Percentiles rank a stretch among this genome's conserved stretches.
Evolutionary conservation across 2,888 invertebrate species (phyloP).

Genomic region (Ectobius pallidus): DNA sequence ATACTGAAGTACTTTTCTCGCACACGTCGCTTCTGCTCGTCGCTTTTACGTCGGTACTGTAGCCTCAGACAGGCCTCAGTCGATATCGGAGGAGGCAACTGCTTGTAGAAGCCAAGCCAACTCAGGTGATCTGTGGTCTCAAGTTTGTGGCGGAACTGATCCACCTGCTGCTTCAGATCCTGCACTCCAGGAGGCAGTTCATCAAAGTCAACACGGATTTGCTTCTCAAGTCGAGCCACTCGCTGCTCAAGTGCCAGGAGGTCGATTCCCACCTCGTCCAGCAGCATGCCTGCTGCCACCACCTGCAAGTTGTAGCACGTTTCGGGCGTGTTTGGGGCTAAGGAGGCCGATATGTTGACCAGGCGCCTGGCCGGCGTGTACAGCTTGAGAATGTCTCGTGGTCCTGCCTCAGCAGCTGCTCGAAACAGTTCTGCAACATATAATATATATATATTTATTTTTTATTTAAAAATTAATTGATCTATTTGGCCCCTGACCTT

Average conservation of each 20-base stretch:
- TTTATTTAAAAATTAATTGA: too few relatives aligned
- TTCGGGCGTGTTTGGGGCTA: conserved; percentile 63
- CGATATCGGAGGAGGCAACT: conserved; percentile 64
- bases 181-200: conserved; percentile 61
- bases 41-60: conserved; percentile 65
- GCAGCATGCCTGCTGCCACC: conserved; percentile 55
- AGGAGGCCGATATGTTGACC: conserved; percentile 65
- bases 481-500: too few relatives aligned
- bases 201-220: conserved; percentile 59
- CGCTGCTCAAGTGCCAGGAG: conserved; percentile 63
- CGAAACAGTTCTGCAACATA: conserved; percentile 66
- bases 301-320: conserved; percentile 61
- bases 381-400: conserved; percentile 69
- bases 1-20: conserved; percentile 66
- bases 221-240: conserved; percentile 62
- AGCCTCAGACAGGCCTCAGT: conserved; percentile 62
- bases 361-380: conserved; percentile 64
- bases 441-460: too few relatives aligned
- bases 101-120: conserved; percentile 70
- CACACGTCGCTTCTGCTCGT: conserved; percentile 63
- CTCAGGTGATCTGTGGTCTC: conserved; percentile 67
- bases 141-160: conserved; percentile 63
- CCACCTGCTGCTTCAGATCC: conserved; percentile 64
- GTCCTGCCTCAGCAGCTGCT: conserved; percentile 69
- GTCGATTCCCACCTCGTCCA: conserved; percentile 58